Percentiles rank a stretch among this genome's conserved stretches.
Evolutionary conservation across 2,113 vertebrate genomes (phyloP).

Genomic region (Paralichthys olivaceus): DNA sequence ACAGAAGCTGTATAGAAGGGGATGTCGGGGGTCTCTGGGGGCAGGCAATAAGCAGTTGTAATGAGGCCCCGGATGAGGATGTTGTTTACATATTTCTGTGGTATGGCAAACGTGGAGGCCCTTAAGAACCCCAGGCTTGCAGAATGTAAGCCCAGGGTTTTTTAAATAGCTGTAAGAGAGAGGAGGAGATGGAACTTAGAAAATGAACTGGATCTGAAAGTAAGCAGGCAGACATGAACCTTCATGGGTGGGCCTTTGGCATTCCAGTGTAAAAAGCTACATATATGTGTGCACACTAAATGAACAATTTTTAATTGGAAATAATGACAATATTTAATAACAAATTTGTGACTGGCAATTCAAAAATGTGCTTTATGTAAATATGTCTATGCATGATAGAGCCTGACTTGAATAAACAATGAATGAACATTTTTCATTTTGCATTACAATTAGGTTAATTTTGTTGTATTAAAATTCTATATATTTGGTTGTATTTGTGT

Average conservation of each 20-base stretch:
- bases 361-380: too few species aligned
- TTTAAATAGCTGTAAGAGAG: constrained; percentile 15
- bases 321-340: too few species aligned
- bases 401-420: too few species aligned
- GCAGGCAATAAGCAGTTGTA: constrained; percentile 6
- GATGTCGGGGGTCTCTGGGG: background rate
- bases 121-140: background rate
- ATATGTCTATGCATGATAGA: too few species aligned
- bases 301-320: too few species aligned
- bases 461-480: too few species aligned
- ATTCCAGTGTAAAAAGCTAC: background rate
- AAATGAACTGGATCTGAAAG: constrained; percentile 3
- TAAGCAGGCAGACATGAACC: background rate
- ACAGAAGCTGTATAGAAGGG: constrained; percentile 15
- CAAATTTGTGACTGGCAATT: too few species aligned
- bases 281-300: background rate
- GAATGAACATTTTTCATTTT: too few species aligned
- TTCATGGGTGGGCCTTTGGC: background rate
- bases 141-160: constrained; percentile 15
- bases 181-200: constrained; percentile 9
- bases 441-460: too few species aligned
- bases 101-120: constrained; percentile 9
- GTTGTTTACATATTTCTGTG: constrained; percentile 42
- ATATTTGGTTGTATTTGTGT: too few species aligned
- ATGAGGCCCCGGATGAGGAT: constrained; percentile 33